Conservation (phyloP, 2,113 vertebrate species). For the Polypterus bichir region DNA sequence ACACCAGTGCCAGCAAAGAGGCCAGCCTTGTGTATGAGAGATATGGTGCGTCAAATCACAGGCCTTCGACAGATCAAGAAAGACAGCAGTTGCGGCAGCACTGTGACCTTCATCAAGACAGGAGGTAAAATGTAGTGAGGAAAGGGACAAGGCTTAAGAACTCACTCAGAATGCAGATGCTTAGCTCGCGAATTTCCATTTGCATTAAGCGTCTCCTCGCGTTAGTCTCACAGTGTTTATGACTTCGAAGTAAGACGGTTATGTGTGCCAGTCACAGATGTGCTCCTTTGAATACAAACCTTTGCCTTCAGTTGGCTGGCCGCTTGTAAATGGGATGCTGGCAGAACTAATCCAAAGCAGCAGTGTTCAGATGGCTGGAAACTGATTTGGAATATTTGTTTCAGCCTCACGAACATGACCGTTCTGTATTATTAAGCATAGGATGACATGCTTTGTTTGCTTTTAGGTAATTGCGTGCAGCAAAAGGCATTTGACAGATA, state of each 20-base stretch:
- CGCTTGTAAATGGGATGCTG: not conserved
- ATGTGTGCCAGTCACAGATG: constrained; percentile 5
- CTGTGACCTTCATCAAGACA: constrained; percentile 12
- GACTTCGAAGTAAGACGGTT: not conserved
- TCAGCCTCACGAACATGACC: not conserved
- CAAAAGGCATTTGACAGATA: not conserved
- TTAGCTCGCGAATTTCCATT: not conserved
- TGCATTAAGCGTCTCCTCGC: constrained; percentile 2
- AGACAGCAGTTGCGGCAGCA: constrained; percentile 6
- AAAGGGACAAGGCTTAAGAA: constrained; percentile 2
- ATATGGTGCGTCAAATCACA: not conserved
- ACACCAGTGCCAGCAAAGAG: not conserved
- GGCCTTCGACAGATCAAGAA: not conserved
- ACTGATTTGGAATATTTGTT: not conserved
- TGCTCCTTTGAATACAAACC: constrained; percentile 7
- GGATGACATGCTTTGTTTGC: not conserved
- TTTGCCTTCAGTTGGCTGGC: too few species aligned
- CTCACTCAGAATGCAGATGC: constrained; percentile 3
- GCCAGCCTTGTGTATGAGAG: not conserved
- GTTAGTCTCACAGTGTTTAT: not conserved
- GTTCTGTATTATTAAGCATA: not conserved
- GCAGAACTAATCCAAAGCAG: constrained; percentile 15
- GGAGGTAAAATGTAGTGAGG: constrained; percentile 10
- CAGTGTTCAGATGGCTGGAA: constrained; percentile 16
- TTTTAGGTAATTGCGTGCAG: not conserved